phyloP scores from a whole-genome alignment of 2,888 invertebrate genomes.

The Siphonodentalium dalli region DNA sequence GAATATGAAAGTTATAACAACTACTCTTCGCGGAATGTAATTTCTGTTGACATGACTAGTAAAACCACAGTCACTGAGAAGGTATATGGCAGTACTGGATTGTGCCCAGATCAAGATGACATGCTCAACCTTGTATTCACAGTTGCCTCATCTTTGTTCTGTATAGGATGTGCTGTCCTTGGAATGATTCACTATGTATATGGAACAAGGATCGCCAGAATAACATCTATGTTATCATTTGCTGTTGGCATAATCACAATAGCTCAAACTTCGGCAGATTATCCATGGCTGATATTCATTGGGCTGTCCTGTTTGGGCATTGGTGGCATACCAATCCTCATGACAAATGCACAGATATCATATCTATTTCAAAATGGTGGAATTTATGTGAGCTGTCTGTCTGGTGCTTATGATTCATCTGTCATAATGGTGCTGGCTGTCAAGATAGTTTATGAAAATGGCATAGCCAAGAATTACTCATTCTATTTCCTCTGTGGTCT shows the following conservation, averaged over 20 bases:
- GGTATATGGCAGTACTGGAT: too few relatives aligned
- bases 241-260: too few relatives aligned
- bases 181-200: slow-evolving; percentile 46
- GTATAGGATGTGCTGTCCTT: slow-evolving; percentile 43
- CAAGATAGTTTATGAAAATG: slow-evolving; percentile 37
- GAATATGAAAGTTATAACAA: too few relatives aligned
- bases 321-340: slow-evolving; percentile 42
- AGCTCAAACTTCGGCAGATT: slow-evolving; percentile 24
- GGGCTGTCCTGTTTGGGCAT: slow-evolving; percentile 42
- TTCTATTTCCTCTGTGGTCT: slow-evolving; percentile 37
- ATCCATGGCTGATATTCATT: slow-evolving; percentile 44
- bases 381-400: neutral
- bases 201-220: slow-evolving; percentile 44
- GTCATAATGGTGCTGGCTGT: neutral
- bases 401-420: neutral
- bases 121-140: slow-evolving; percentile 43
- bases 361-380: neutral
- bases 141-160: slow-evolving; percentile 40
- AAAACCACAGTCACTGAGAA: too few relatives aligned
- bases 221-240: slow-evolving; percentile 40
- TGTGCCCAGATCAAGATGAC: too few relatives aligned
- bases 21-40: too few relatives aligned
- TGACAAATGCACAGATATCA: slow-evolving; percentile 42
- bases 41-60: too few relatives aligned
- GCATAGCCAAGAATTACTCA: slow-evolving; percentile 35